Conservation (phyloP, 1,140 invertebrate species). For the Papilio machaon region DNA sequence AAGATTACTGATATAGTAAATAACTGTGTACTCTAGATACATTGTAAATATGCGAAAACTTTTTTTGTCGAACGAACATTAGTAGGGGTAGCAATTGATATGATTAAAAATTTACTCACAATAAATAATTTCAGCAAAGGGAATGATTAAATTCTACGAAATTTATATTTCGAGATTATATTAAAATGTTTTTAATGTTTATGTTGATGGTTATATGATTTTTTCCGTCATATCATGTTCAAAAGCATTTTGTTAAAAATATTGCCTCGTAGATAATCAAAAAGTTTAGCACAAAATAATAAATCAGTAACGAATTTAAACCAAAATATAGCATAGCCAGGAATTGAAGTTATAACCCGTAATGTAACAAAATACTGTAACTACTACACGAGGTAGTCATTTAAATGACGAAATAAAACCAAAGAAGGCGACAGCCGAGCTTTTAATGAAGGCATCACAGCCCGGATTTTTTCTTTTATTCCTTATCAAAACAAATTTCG, state of each 20-base stretch:
- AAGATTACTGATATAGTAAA: too few species aligned
- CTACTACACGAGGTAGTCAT: not conserved
- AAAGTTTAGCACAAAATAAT: too few species aligned
- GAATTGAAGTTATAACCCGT: not conserved
- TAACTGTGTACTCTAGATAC: too few species aligned
- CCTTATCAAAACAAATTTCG: constrained; percentile 2
- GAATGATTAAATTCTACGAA: not conserved
- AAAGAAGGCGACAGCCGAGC: not conserved
- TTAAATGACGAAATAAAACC: constrained; percentile 4
- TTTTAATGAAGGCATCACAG: constrained; percentile 26
- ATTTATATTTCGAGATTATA: not conserved
- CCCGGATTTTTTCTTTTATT: constrained; percentile 22
- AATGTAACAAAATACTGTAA: not conserved
- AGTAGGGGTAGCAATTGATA: not conserved
- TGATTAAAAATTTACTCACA: not conserved
- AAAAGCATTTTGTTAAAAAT: not conserved
- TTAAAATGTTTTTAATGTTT: not conserved
- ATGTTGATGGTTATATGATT: too few species aligned
- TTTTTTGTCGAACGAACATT: not conserved
- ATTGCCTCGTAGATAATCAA: not conserved
- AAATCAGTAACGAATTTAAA: too few species aligned
- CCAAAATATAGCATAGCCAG: not conserved
- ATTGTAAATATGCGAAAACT: not conserved
- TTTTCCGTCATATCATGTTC: too few species aligned
- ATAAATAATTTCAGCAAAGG: not conserved